A percentile compares a stretch with the other conserved stretches of the same genome.
These are phyloP conservation scores for Tromatobia lineatoria DNA, from an alignment of 2,888 invertebrate species.

Conservation along the genomic window DNA sequence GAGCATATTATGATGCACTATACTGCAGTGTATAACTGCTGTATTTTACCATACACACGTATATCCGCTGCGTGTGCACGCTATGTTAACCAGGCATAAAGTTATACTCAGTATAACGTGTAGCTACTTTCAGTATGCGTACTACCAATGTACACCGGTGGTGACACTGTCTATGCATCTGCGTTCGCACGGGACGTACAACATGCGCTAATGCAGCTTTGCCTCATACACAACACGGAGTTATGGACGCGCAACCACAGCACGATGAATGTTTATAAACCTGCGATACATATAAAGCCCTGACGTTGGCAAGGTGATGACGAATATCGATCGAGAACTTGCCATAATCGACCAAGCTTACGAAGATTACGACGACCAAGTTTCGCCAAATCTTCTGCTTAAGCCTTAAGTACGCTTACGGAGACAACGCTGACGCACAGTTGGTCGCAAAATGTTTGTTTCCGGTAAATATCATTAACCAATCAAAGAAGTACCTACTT, in stretches of 20 bases:
- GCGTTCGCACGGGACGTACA: constrained; percentile 29
- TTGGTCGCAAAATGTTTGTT: neutral
- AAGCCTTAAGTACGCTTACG: neutral
- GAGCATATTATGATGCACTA: constrained; percentile 29
- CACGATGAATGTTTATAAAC: constrained; percentile 32
- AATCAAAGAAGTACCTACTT: neutral
- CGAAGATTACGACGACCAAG: neutral
- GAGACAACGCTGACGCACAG: neutral
- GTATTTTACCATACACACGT: constrained; percentile 15
- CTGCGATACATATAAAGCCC: constrained; percentile 7
- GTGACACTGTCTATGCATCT: constrained; percentile 9
- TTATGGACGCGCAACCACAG: constrained; percentile 6
- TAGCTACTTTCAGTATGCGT: constrained; percentile 16
- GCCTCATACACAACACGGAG: constrained; percentile 31
- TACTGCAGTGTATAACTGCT: constrained; percentile 13
- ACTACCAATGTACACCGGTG: neutral
- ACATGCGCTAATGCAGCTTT: constrained; percentile 38
- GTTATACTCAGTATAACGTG: constrained; percentile 11
- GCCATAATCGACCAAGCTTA: neutral
- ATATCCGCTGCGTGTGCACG: constrained; percentile 2
- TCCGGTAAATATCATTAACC: neutral
- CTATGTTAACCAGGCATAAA: neutral
- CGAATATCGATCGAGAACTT: constrained; percentile 17
- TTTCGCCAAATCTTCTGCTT: neutral
- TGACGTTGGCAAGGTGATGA: neutral